Evolutionary conservation across 2,888 invertebrate genomes (phyloP), one percentile per base, ranked within the genome.

Genomic region (Hesperia comma): DNA sequence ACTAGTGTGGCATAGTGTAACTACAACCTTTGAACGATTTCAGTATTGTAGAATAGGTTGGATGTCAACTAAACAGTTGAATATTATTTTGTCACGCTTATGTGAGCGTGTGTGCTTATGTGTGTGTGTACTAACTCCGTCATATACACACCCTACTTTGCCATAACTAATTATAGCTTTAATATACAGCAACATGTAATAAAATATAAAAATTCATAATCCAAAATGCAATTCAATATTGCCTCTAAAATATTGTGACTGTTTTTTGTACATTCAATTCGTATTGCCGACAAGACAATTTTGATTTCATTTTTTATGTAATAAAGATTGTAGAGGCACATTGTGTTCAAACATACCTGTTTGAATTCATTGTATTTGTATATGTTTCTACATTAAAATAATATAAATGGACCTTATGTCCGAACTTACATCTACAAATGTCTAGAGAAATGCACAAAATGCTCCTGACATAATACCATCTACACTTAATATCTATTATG

Each of bases 261-360:
- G 10, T 57, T 41, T 76, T n/a, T 68, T 75, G 75, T 72, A 74
- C 69, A 70, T 68, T 77, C 76, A 64, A 71, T 66, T 46, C 12
- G 8, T 15, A 46, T 17, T 41, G 15, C 7, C 15, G 6, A 14
- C 41, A 41, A 41, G 14, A 2, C 41, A 5, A 26, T 26, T 37
- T 10, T 37, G 8, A 10, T 12, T 37, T 3, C 3, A 37, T 33
- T 64, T 26, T 10, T 12, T 71, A 75, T 79, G 77, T 75, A 69
- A 78, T 75, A 75, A 82, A 81, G 86, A 37, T 15, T 12, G n/a
- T 33, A 57, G n/a, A 46, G 86, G 88, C 88, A 87, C 86, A 82
- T 81, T 73, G 79, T 80, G 87, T n/a, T n/a, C n/a, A n/a, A n/a
- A 85, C 84, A 83, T 81, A 77, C 78, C 76, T 78, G 72, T 77